phyloP scores from a whole-genome alignment of 2,113 vertebrate genomes.

The Chelonoidis abingdonii region DNA sequence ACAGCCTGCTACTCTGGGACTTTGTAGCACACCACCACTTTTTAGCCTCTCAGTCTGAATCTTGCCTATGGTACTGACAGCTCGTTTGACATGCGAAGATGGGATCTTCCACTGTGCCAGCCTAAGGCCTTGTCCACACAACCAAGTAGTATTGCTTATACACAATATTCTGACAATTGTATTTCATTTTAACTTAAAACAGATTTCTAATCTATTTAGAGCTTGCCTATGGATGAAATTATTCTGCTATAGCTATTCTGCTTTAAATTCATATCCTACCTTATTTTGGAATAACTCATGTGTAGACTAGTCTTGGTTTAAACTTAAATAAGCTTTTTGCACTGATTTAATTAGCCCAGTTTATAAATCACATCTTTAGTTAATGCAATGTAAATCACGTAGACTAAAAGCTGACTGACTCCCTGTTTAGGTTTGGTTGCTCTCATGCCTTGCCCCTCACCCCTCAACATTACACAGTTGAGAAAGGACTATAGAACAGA shows the following conservation, averaged over 20 bases:
- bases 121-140: background rate
- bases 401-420: background rate
- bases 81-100: background rate
- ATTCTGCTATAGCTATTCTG: background rate
- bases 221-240: background rate
- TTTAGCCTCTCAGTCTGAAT: background rate
- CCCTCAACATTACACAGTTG: accelerated
- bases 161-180: background rate
- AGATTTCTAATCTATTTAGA: background rate
- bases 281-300: background rate
- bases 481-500: background rate
- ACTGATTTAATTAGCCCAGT: background rate
- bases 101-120: background rate
- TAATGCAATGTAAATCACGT: background rate
- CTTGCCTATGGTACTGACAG: background rate
- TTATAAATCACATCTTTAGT: background rate
- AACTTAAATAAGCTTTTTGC: background rate
- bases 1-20: background rate
- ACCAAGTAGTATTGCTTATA: background rate
- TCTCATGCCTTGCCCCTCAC: background rate
- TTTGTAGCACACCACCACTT: background rate
- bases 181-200: background rate
- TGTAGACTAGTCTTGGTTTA: background rate
- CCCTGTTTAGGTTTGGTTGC: background rate
- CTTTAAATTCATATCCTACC: background rate